Conservation (phyloP, 2,113 vertebrate genomes). For the Callionymus lyra region DNA sequence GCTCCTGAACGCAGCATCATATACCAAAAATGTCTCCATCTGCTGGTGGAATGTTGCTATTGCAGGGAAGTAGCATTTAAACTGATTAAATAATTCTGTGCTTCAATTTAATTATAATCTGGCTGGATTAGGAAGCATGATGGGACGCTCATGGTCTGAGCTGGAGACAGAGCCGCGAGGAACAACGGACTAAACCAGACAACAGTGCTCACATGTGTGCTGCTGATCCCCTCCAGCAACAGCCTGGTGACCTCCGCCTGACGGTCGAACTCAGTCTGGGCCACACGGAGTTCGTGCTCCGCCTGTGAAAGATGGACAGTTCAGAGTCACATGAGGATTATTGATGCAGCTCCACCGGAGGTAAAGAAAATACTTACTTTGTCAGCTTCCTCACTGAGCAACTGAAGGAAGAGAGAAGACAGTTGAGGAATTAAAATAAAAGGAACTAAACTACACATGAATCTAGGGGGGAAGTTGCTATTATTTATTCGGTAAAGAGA, state of each 20-base stretch:
- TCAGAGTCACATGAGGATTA: neutral
- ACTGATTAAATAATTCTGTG: too few relatives aligned
- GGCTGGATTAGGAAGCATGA: too few relatives aligned
- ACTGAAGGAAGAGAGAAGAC: constrained; percentile 69
- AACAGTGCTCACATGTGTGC: constrained; percentile 93
- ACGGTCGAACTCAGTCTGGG: constrained; percentile 90
- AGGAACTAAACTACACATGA: constrained; percentile 33
- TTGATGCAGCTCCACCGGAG: neutral
- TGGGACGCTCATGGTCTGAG: too few relatives aligned
- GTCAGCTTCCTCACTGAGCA: constrained; percentile 92
- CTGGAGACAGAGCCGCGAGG: too few relatives aligned
- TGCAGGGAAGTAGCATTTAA: neutral
- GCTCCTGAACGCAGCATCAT: too few relatives aligned
- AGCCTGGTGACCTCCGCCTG: constrained; percentile 91
- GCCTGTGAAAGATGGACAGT: constrained; percentile 69
- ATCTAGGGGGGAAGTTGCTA: neutral
- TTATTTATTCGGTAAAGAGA: too few relatives aligned
- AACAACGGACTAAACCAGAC: too few relatives aligned
- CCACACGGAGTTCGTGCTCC: constrained; percentile 85
- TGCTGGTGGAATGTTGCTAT: too few relatives aligned
- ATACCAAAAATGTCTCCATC: too few relatives aligned
- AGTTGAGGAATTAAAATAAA: constrained; percentile 52
- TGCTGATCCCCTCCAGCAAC: constrained; percentile 90
- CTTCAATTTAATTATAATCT: too few relatives aligned
- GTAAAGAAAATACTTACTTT: constrained; percentile 76